A percentile compares a stretch with the other conserved stretches of the same genome.
These are phyloP conservation scores for Anabacerthia variegaticeps DNA, from an alignment of 2,797 vertebrate genomes.

Conservation along the genomic window DNA sequence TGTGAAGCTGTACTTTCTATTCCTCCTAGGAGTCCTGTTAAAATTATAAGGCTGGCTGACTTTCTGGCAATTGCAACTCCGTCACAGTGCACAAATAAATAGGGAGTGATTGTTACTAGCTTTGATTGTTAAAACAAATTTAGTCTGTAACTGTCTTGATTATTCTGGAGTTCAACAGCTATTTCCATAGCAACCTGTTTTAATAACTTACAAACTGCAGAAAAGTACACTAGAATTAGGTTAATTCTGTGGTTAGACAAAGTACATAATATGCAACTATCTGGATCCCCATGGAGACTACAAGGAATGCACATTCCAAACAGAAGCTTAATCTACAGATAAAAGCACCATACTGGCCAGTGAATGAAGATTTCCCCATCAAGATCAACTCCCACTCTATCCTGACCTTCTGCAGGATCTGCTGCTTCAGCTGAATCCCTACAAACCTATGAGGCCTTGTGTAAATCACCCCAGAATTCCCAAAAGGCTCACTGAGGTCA, in stretches of 20 bases:
- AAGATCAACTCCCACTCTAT: neutral
- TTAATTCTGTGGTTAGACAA: constrained; percentile 29
- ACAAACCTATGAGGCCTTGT: neutral
- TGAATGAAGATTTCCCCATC: neutral
- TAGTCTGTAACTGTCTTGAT: constrained; percentile 8
- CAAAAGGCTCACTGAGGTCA: neutral
- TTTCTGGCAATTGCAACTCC: neutral
- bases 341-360: neutral
- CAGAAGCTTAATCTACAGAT: neutral
- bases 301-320: neutral
- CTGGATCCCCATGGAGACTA: constrained; percentile 9
- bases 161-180: constrained; percentile 20
- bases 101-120: neutral
- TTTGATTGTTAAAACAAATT: constrained; percentile 20
- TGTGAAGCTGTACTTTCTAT: neutral
- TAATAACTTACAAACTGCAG: constrained; percentile 24
- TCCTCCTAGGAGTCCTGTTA: constrained; percentile 8
- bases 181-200: constrained; percentile 61
- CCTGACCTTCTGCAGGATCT: neutral
- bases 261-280: neutral
- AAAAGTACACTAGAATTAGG: constrained; percentile 45
- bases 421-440: neutral
- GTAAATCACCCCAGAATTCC: neutral
- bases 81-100: neutral
- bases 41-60: constrained; percentile 8